Evolutionary conservation across 2,113 vertebrate genomes (phyloP).

Genomic region (Oreochromis aureus): DNA sequence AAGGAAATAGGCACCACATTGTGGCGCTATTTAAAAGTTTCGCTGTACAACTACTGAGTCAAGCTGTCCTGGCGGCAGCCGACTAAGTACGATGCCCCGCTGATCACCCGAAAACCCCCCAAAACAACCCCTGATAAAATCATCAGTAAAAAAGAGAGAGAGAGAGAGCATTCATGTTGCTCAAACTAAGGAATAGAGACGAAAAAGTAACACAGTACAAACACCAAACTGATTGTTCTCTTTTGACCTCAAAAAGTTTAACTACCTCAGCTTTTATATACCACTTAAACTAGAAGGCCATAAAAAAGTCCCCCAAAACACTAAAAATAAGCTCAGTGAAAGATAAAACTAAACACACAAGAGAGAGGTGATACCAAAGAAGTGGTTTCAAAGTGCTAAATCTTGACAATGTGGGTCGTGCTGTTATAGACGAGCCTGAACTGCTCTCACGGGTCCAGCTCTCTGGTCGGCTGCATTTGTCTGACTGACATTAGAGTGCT

Average conservation of each 20-base stretch:
- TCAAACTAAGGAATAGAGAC: neutral
- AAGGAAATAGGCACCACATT: neutral
- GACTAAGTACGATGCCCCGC: neutral
- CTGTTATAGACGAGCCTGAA: conserved; percentile 4
- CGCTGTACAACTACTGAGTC: neutral
- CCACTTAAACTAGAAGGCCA: neutral
- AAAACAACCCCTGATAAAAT: neutral
- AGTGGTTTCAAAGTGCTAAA: neutral
- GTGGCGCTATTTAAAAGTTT: neutral
- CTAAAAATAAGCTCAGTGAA: neutral
- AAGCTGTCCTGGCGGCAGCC: neutral
- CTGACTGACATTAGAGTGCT: conserved; percentile 41
- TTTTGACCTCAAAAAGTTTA: neutral
- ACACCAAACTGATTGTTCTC: neutral
- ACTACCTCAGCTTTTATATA: neutral
- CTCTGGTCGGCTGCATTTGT: conserved; percentile 10
- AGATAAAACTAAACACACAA: neutral
- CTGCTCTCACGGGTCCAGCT: neutral
- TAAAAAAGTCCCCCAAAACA: neutral
- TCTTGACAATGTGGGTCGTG: conserved; percentile 24
- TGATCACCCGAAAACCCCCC: neutral
- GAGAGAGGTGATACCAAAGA: neutral
- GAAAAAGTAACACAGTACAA: neutral
- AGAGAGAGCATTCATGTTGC: neutral
- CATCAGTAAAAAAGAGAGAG: neutral